Percentiles rank a stretch among this genome's conserved stretches.
phyloP scores from a whole-genome alignment of 2,888 invertebrate species.

The Leptinotarsa peninsularis region DNA sequence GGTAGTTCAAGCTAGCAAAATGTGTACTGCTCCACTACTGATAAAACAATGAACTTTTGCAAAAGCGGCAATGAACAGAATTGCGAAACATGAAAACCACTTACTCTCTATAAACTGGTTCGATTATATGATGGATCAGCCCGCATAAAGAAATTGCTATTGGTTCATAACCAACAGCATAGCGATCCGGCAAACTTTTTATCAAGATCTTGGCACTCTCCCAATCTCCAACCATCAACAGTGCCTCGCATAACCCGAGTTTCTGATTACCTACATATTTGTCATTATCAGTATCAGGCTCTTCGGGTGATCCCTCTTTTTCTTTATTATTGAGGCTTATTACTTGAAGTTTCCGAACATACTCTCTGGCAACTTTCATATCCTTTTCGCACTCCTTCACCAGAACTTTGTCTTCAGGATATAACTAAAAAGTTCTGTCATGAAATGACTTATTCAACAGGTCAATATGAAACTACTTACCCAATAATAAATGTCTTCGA shows the following conservation, averaged over 20 bases:
- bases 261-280: constrained; percentile 84
- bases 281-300: constrained; percentile 74
- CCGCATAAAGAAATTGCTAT: constrained; percentile 83
- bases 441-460: not conserved
- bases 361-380: constrained; percentile 85
- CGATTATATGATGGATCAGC: constrained; percentile 86
- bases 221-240: constrained; percentile 92
- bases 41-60: too few relatives aligned
- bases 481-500: constrained; percentile 93
- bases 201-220: constrained; percentile 83
- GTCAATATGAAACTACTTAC: constrained; percentile 68
- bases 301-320: constrained; percentile 77
- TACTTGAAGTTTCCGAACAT: constrained; percentile 86
- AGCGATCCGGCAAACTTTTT: constrained; percentile 84
- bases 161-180: constrained; percentile 81
- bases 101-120: constrained; percentile 86
- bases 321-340: constrained; percentile 85
- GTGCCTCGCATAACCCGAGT: constrained; percentile 86
- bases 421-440: constrained; percentile 70
- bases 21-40: too few relatives aligned
- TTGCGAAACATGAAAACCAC: constrained; percentile 48
- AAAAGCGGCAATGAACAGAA: too few relatives aligned
- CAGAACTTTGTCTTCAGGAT: constrained; percentile 87
- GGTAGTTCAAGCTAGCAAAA: too few relatives aligned
- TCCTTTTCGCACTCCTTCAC: constrained; percentile 85